These are phyloP conservation scores for Psilopsiagon aurifrons DNA, from an alignment of 2,113 vertebrate genomes.

Conservation along the genomic window DNA sequence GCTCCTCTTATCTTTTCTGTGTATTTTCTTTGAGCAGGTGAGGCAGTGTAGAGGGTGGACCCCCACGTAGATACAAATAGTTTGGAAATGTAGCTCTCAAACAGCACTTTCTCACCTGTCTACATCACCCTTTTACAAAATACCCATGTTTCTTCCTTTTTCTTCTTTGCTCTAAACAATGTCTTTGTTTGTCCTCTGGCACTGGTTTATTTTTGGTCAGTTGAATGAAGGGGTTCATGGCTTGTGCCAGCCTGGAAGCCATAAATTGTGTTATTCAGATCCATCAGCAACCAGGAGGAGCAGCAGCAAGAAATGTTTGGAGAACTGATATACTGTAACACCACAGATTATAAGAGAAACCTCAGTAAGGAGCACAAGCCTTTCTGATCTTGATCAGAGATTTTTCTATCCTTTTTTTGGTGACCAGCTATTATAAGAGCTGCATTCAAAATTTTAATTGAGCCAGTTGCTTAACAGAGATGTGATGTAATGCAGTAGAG, in stretches of 20 bases:
- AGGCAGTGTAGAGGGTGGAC: background rate
- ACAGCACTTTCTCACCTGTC: background rate
- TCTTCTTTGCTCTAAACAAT: background rate
- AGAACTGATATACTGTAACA: background rate
- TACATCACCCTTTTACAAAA: background rate
- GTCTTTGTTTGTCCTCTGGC: background rate
- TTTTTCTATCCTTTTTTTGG: background rate
- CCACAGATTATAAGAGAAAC: fast-evolving
- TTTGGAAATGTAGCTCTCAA: background rate
- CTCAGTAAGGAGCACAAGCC: background rate
- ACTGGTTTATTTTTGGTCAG: background rate
- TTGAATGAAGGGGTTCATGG: background rate
- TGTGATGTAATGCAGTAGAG: background rate
- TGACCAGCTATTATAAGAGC: background rate
- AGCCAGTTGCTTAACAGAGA: background rate
- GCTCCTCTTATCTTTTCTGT: background rate
- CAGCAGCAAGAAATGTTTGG: background rate
- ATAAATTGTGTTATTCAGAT: background rate
- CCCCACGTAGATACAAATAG: background rate
- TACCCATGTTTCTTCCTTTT: background rate
- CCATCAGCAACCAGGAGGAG: background rate
- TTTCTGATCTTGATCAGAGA: background rate
- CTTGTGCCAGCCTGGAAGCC: background rate
- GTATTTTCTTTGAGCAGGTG: background rate
- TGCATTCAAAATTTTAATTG: background rate